A percentile compares a stretch with the other conserved stretches of the same genome.
Evolutionary conservation across 2,797 vertebrate genomes (phyloP).

Genomic region (Thamnophis elegans): DNA sequence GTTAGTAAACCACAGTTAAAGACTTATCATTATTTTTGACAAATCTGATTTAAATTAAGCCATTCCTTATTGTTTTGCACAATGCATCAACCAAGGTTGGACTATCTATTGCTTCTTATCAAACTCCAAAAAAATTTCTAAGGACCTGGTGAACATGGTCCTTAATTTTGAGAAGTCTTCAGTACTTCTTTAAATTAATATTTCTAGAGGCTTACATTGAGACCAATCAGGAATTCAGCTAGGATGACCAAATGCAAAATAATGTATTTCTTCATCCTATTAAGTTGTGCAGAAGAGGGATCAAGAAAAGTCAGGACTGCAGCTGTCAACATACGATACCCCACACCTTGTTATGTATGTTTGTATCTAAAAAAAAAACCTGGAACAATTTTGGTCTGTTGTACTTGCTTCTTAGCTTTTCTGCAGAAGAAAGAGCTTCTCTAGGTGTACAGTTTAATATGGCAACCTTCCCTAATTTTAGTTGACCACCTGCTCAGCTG

Average conservation of each 20-base stretch:
- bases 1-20: background rate
- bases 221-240: background rate
- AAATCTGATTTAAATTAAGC: background rate
- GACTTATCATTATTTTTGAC: background rate
- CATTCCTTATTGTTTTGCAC: background rate
- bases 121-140: background rate
- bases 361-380: background rate
- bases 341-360: background rate
- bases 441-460: background rate
- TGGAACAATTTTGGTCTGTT: background rate
- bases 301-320: background rate
- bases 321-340: background rate
- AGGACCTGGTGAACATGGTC: background rate
- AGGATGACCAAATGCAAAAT: background rate
- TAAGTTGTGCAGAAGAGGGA: background rate
- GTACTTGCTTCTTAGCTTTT: background rate
- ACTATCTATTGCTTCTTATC: background rate
- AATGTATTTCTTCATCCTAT: background rate
- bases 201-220: background rate
- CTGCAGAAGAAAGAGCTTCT: background rate
- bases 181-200: background rate
- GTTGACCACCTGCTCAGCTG: background rate
- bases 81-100: background rate
- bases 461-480: background rate
- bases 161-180: background rate